Evolutionary conservation across 2,888 invertebrate genomes (phyloP), one percentile per base, ranked within the genome.

Genomic region (Caenorhabditis afra): DNA sequence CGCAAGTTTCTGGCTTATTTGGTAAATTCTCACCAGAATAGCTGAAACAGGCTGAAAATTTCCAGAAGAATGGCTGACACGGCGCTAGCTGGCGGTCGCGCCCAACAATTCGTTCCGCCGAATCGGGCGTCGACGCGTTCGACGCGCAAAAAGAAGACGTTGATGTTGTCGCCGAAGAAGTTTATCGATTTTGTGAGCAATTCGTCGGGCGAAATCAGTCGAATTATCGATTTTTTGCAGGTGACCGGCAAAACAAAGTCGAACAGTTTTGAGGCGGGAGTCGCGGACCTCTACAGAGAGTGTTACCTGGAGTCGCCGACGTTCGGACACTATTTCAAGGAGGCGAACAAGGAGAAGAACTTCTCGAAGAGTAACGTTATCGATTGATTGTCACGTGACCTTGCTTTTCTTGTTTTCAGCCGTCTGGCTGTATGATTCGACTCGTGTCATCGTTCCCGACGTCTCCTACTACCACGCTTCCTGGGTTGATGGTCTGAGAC

Each of bases 311-410:
- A 79, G 35, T 64, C 74, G 37, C 74, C 79, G 4, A 65, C 79
- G 0, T 79, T 74, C 22, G 5, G 23, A 16, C 22, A 57, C 47
- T 76, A 52, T 23, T 81, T 67, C 67, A 76, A 76, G 52, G 39
- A 74, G 47, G 62, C 73, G 0, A 77, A 81, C 20, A 73, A 66
- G 47, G 73, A 79, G 50, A 82, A 82, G 61, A 82, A 78, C 22
- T 37, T 64, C 12, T 74, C 68, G 50, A 66, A 71, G 29, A 59
- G 53, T 71, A 16, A 23, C 29, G 47, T 45, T 41, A n/a, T 23
- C 23, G 50, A 23, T 22, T 20, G 12, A n/a, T 20, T 39, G 3
- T n/a, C 4, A 29, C 47, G 18, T 16, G 16, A 47, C 29, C 8
- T 35, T n/a, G n/a, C n/a, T n/a, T n/a, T n/a, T 1, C 44, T 14